Percentiles rank a stretch among this genome's conserved stretches.
Evolutionary conservation across 2,888 invertebrate species (phyloP).

Genomic region (Temnothorax rugatulus): DNA sequence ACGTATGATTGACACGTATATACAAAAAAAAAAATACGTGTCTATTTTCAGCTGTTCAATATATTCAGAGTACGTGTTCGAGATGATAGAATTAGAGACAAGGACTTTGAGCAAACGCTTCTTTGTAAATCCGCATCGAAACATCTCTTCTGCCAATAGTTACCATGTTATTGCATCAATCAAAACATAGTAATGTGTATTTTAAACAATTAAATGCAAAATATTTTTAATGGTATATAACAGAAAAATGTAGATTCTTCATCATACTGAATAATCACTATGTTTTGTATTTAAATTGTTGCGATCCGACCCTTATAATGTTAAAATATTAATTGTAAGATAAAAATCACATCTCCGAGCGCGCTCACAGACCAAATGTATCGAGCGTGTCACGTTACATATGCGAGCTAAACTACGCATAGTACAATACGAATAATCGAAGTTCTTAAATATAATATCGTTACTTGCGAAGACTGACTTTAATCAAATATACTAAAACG

Average conservation of each 20-base stretch:
- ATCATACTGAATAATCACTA: neutral
- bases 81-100: neutral
- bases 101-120: neutral
- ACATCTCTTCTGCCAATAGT: conserved; percentile 6
- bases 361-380: neutral
- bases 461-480: conserved; percentile 43
- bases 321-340: neutral
- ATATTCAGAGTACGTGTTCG: neutral
- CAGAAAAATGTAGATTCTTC: neutral
- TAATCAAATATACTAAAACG: conserved; percentile 28
- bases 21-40: neutral
- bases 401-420: neutral
- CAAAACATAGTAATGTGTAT: neutral
- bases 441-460: neutral
- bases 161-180: neutral
- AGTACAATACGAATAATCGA: neutral
- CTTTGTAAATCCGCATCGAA: neutral
- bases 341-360: neutral
- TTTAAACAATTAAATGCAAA: neutral
- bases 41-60: neutral
- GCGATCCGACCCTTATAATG: neutral
- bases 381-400: neutral
- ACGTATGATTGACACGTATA: neutral
- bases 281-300: conserved; percentile 9
- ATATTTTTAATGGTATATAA: conserved; percentile 1